phyloP scores from a whole-genome alignment of 2,888 invertebrate species.

The Cephus rjabovi region DNA sequence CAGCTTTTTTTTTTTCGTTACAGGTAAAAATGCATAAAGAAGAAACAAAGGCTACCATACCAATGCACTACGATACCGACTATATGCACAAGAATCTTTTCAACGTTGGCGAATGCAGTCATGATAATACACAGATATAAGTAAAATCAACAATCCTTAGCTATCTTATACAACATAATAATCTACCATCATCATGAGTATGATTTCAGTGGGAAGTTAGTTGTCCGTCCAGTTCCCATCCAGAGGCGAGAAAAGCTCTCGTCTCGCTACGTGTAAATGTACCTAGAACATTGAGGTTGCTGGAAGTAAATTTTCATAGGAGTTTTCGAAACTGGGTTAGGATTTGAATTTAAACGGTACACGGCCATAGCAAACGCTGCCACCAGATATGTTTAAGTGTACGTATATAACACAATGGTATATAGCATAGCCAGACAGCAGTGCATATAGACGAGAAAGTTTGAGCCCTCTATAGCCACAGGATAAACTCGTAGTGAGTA shows the following conservation, averaged over 20 bases:
- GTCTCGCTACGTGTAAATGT: neutral
- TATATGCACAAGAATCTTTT: neutral
- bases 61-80: too few relatives aligned
- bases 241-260: neutral
- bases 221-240: neutral
- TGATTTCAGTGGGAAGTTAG: neutral
- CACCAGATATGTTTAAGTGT: neutral
- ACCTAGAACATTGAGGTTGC: neutral
- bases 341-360: slow-evolving; percentile 39
- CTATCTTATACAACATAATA: neutral
- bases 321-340: slow-evolving; percentile 29
- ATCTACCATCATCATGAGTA: neutral
- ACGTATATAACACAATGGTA: too few relatives aligned
- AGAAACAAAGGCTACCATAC: too few relatives aligned
- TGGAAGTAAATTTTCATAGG: neutral
- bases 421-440: neutral
- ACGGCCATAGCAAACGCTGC: neutral
- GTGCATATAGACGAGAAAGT: neutral
- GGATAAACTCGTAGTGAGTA: neutral
- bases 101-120: neutral
- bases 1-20: too few relatives aligned
- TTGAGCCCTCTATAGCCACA: neutral
- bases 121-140: neutral
- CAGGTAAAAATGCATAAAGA: neutral
- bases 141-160: neutral